Percentiles rank a stretch among this genome's conserved stretches.
Evolutionary conservation across 1,140 invertebrate species (phyloP).

Genomic region (Panulirus ornatus): DNA sequence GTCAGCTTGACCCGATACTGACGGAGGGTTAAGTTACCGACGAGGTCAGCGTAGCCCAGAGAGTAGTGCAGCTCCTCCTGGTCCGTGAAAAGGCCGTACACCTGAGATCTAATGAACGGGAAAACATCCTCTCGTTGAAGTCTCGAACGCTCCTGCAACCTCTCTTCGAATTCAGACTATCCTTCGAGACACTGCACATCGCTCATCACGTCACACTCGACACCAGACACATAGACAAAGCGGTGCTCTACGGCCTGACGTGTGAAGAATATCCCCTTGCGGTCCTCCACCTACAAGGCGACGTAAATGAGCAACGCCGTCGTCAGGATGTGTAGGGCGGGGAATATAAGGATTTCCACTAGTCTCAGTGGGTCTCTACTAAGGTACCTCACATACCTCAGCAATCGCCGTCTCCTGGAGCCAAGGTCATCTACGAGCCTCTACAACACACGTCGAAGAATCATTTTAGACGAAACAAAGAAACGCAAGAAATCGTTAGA

Average conservation of each 20-base stretch:
- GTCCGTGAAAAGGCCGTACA: not conserved
- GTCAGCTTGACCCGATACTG: not conserved
- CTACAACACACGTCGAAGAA: too few relatives aligned
- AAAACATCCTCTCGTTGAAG: not conserved
- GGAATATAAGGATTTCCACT: not conserved
- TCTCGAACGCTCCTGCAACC: not conserved
- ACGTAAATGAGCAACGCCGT: not conserved
- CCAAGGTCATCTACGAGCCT: too few relatives aligned
- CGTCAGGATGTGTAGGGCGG: not conserved
- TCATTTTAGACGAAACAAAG: too few relatives aligned
- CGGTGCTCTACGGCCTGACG: not conserved
- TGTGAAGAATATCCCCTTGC: slow-evolving; percentile 14
- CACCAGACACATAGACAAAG: not conserved
- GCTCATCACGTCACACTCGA: not conserved
- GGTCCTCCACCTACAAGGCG: not conserved
- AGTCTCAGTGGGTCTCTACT: not conserved
- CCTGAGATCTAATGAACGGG: not conserved
- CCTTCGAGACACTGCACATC: not conserved
- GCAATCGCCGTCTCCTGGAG: too few relatives aligned
- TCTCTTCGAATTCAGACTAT: not conserved
- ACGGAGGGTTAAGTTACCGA: slow-evolving; percentile 17
- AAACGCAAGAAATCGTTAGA: too few relatives aligned
- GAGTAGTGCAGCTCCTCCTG: not conserved
- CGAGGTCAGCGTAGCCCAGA: slow-evolving; percentile 12
- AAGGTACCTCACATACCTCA: not conserved